These are phyloP conservation scores for Anagyrus pseudococci DNA, from an alignment of 2,888 invertebrate genomes.

Conservation along the genomic window DNA sequence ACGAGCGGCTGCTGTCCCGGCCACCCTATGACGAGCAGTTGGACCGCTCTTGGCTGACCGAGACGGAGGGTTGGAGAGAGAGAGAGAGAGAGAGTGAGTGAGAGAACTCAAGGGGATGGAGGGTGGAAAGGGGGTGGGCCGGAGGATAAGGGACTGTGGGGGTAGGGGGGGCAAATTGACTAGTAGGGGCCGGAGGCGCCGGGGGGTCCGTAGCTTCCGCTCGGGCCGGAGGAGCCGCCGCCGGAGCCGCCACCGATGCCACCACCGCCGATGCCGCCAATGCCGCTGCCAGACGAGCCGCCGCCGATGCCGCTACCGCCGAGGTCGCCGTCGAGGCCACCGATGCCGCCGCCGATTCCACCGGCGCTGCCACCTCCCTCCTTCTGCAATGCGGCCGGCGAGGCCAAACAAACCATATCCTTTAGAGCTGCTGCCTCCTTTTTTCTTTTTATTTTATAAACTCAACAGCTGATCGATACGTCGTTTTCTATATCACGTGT, in stretches of 20 bases:
- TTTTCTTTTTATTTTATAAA: too few species aligned
- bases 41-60: too few species aligned
- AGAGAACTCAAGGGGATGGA: not conserved
- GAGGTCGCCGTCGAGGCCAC: constrained; percentile 48
- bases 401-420: too few species aligned
- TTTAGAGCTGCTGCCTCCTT: too few species aligned
- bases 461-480: too few species aligned
- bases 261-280: constrained; percentile 42
- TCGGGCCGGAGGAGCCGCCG: constrained; percentile 61
- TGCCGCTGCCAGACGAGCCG: constrained; percentile 32
- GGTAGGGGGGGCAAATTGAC: constrained; percentile 49
- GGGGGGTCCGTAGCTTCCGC: constrained; percentile 72
- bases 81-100: too few species aligned
- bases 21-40: not conserved
- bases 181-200: constrained; percentile 75
- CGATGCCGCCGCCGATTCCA: constrained; percentile 33
- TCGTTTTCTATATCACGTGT: too few species aligned
- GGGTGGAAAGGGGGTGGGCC: not conserved
- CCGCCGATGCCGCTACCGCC: constrained; percentile 45
- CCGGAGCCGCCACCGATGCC: constrained; percentile 51
- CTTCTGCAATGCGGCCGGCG: constrained; percentile 51
- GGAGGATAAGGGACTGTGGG: not conserved
- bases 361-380: constrained; percentile 54
- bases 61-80: too few species aligned
- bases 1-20: constrained; percentile 16